phyloP scores from a whole-genome alignment of 2,113 vertebrate genomes.

The Megaptera novaeangliae region DNA sequence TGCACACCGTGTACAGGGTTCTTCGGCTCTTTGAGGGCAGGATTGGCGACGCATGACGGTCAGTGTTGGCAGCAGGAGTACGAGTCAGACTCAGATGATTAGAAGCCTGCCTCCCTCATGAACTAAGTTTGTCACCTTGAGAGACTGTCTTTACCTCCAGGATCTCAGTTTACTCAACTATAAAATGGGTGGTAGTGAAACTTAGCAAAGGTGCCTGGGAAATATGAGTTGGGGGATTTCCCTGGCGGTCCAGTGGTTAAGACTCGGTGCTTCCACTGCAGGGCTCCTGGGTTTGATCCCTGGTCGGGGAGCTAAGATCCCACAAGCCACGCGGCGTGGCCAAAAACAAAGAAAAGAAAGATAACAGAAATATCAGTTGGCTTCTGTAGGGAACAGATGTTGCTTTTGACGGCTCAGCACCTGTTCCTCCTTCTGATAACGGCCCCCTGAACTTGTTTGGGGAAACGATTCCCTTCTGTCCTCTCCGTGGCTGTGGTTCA shows the following conservation, averaged over 20 bases:
- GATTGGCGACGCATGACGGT: neutral
- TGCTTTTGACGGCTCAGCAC: neutral
- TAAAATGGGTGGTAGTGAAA: neutral
- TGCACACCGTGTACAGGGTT: neutral
- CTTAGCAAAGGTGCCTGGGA: neutral
- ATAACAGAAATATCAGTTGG: neutral
- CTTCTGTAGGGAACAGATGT: neutral
- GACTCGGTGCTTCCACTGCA: neutral
- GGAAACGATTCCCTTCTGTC: neutral
- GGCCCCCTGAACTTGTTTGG: no score
- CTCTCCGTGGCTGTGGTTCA: neutral
- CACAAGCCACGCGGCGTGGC: neutral
- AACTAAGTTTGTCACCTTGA: neutral
- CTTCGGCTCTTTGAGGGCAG: neutral
- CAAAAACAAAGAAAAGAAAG: neutral
- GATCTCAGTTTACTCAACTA: neutral
- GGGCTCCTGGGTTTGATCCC: neutral
- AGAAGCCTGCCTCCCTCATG: neutral
- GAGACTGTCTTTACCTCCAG: neutral
- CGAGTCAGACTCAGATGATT: neutral
- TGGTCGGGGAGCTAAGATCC: neutral
- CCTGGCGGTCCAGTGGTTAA: neutral
- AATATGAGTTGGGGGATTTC: neutral
- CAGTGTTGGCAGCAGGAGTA: neutral
- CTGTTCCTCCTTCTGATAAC: neutral